Conservation (phyloP, 92 coral and sea anemone genomes). For the Ricordea florida region DNA sequence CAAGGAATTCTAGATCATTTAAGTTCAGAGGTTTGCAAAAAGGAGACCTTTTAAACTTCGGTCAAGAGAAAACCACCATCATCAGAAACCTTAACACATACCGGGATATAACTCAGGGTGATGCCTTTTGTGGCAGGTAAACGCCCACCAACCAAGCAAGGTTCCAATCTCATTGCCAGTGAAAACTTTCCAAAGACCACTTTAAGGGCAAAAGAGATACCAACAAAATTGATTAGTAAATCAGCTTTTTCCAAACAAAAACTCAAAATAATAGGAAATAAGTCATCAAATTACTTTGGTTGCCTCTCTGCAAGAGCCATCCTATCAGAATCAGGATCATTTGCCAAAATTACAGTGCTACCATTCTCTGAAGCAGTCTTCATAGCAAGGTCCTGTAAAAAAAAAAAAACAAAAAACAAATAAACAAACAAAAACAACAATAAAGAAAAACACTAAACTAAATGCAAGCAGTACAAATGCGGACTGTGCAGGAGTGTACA, state of each 20-base stretch:
- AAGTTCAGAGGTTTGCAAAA: too few species aligned
- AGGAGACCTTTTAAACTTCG: too few species aligned
- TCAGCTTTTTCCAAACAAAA: not conserved
- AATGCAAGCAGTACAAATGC: too few species aligned
- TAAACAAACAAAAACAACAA: too few species aligned
- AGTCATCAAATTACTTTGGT: constrained; percentile 57
- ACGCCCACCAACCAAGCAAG: constrained; percentile 96
- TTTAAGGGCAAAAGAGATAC: constrained; percentile 3
- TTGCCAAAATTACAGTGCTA: constrained; percentile 90
- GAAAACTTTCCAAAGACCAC: constrained; percentile 97
- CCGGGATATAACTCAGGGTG: constrained; percentile 95
- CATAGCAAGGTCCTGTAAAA: constrained; percentile 87
- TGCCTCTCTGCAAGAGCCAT: constrained; percentile 98
- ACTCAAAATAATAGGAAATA: not conserved
- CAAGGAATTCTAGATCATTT: too few species aligned
- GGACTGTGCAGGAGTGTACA: too few species aligned
- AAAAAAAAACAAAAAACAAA: not conserved
- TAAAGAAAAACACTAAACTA: too few species aligned
- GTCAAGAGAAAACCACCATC: too few species aligned
- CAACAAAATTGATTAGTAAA: not conserved
- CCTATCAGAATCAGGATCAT: constrained; percentile 99
- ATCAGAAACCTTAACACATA: not conserved
- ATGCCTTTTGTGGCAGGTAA: constrained; percentile 87
- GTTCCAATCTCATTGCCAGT: constrained; percentile 96
- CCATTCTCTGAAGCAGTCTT: constrained; percentile 80